These are phyloP conservation scores for Nycticryphes semicollaris DNA, from an alignment of 2,113 vertebrate species.

Conservation along the genomic window DNA sequence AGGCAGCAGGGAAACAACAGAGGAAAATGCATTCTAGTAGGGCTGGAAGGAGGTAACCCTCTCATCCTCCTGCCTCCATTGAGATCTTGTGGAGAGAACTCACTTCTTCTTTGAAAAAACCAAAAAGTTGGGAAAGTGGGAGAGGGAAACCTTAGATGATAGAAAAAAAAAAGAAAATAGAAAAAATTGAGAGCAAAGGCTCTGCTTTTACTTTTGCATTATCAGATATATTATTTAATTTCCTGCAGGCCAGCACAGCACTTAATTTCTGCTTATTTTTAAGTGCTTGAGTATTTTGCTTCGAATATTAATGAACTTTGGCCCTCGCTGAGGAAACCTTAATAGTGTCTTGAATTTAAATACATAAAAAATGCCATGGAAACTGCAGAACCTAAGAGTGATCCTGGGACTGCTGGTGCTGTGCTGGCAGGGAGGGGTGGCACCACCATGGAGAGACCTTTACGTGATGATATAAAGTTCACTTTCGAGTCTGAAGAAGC, in stretches of 20 bases:
- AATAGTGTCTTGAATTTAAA: not conserved
- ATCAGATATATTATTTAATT: not conserved
- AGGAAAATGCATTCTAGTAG: not conserved
- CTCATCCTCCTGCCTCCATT: not conserved
- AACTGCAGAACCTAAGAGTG: not conserved
- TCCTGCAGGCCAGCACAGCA: not conserved
- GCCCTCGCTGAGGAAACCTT: not conserved
- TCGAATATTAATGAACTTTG: not conserved
- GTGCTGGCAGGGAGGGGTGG: not conserved
- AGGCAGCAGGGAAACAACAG: not conserved
- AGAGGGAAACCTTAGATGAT: not conserved
- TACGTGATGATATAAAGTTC: not conserved
- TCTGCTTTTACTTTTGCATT: not conserved
- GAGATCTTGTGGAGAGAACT: not conserved
- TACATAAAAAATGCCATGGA: not conserved
- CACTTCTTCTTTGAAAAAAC: not conserved
- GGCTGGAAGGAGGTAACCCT: not conserved
- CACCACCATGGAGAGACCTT: fast-evolving
- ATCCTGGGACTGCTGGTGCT: not conserved
- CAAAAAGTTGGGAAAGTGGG: not conserved
- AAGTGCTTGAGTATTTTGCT: not conserved
- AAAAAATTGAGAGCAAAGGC: not conserved
- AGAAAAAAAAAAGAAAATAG: not conserved
- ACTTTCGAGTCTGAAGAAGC: not conserved
- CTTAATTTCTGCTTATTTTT: not conserved